These are phyloP conservation scores for Thamnaconus septentrionalis DNA, from an alignment of 2,113 vertebrate genomes.

Conservation along the genomic window DNA sequence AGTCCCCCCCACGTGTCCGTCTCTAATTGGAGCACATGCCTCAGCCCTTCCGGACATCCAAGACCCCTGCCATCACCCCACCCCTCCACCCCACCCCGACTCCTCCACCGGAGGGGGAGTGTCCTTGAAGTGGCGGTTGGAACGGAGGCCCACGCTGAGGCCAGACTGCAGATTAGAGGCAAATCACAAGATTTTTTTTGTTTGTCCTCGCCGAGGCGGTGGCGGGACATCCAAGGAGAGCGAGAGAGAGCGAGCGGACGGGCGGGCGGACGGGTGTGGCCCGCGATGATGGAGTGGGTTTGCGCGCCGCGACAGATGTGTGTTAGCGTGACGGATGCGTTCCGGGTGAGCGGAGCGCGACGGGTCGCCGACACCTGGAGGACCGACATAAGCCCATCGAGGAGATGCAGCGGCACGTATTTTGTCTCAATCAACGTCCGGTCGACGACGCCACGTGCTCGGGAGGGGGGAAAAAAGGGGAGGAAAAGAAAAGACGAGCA, in stretches of 20 bases:
- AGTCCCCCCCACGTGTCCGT: constrained; percentile 53
- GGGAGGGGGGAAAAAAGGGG: too few relatives aligned
- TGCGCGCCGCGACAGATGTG: constrained; percentile 58
- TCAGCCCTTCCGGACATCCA: too few relatives aligned
- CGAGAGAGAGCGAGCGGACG: constrained; percentile 20
- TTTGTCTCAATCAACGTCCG: constrained; percentile 51
- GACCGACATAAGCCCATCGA: constrained; percentile 41
- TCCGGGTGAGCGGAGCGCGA: constrained; percentile 51
- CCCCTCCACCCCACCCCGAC: too few relatives aligned
- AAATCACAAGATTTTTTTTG: constrained; percentile 60
- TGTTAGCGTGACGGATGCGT: constrained; percentile 69
- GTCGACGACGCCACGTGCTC: too few relatives aligned
- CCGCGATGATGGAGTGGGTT: constrained; percentile 61
- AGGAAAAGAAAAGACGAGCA: too few relatives aligned
- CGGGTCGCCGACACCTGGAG: constrained; percentile 63
- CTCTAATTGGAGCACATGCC: constrained; percentile 66
- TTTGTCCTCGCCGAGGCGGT: constrained; percentile 60
- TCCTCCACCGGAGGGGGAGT: constrained; percentile 17
- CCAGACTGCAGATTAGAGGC: constrained; percentile 68
- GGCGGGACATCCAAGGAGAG: constrained; percentile 58
- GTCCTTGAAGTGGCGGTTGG: constrained; percentile 65
- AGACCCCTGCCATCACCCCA: constrained; percentile 31
- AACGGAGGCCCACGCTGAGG: constrained; percentile 56
- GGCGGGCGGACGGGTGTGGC: constrained; percentile 10
- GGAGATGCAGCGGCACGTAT: constrained; percentile 44